These are phyloP conservation scores for Solea solea DNA, from an alignment of 2,113 vertebrate genomes.

Conservation along the genomic window DNA sequence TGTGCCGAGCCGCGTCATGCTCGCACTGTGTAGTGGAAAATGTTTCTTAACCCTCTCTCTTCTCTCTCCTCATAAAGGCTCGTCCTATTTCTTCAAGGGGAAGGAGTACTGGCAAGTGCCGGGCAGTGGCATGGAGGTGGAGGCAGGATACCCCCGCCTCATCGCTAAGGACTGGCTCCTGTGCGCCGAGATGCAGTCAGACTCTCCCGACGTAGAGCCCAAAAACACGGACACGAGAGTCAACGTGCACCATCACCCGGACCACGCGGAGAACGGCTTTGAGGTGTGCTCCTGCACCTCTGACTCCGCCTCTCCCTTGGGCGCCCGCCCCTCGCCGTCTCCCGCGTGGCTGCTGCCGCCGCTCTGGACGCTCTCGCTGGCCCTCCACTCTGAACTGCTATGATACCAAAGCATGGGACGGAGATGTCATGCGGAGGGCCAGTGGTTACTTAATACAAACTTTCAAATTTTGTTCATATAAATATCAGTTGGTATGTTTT, in stretches of 20 bases:
- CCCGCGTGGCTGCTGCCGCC: slow-evolving; percentile 51
- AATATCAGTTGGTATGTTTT: slow-evolving; percentile 56
- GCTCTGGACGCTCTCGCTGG: slow-evolving; percentile 77
- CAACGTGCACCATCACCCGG: slow-evolving; percentile 78
- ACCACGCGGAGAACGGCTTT: slow-evolving; percentile 85
- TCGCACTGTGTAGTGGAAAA: not conserved
- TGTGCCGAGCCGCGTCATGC: too few species aligned
- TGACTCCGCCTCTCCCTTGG: slow-evolving; percentile 34
- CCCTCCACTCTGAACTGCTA: slow-evolving; percentile 58
- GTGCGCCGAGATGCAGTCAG: slow-evolving; percentile 86
- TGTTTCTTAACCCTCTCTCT: slow-evolving; percentile 1
- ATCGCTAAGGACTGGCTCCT: slow-evolving; percentile 93
- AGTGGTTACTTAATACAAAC: slow-evolving; percentile 29
- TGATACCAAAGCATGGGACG: slow-evolving; percentile 75
- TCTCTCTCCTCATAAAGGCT: slow-evolving; percentile 76
- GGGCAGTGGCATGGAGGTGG: slow-evolving; percentile 87
- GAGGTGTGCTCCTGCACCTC: slow-evolving; percentile 95
- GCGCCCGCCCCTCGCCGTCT: slow-evolving; percentile 34
- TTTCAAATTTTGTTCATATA: slow-evolving; percentile 59
- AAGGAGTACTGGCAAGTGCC: slow-evolving; percentile 94
- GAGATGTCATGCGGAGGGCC: slow-evolving; percentile 20
- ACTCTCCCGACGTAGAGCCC: slow-evolving; percentile 76
- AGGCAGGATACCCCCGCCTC: slow-evolving; percentile 86
- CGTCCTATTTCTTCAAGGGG: slow-evolving; percentile 95
- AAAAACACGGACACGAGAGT: slow-evolving; percentile 73